Base-by-base conservation (phyloP, 2,113 vertebrate genomes). In the Anhinga anhinga region DNA sequence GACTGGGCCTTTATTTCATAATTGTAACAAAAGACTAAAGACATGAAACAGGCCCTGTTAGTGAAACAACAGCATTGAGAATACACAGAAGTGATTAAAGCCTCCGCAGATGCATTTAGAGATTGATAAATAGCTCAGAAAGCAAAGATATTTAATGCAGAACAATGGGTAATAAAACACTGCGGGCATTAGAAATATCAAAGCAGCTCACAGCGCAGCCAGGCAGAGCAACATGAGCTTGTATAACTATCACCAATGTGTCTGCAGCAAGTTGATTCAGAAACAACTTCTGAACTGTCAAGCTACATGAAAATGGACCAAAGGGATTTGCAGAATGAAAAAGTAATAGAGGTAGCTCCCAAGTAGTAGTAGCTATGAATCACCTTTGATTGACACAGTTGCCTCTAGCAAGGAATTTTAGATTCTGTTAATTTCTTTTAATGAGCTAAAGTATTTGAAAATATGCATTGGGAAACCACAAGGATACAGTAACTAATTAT, bases 351-450 rank as follows among this genome's bases (percentile, higher is more conserved):
- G 27, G 58, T 66, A 90, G 23, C 49, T 97, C 82, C 82, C 53
- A 82, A 91, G 27, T 19, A 49, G 56, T 32, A 69, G 71, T 70
- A 86, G 49, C 38, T 63, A 30, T 61, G 56, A 94, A 85, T 70
- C 78, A 73, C 36, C 70, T 91, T 92, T 85, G 58, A 80, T 50
- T 93, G 78, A 88, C 71, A 87, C 21, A 18, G 15, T 58, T 76
- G 52, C 70, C 36, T 84, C 52, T 82, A 84, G 81, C 47, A 84
- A 63, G 22, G 26, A 93, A 40, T 52, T 84, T 95, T 72, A 72
- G 18, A 91, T 88, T 95, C 78, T 94, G 40, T 72, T 94, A 65
- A 94, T 87, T 89, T 92, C 10, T 87, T 92, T 82, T 82, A 69
- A 53, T 88, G 66, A 90, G 16, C 27, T 82, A 27, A 71, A 69